Conservation (phyloP, 2,888 invertebrate species). For the Parascotia fuliginaria region DNA sequence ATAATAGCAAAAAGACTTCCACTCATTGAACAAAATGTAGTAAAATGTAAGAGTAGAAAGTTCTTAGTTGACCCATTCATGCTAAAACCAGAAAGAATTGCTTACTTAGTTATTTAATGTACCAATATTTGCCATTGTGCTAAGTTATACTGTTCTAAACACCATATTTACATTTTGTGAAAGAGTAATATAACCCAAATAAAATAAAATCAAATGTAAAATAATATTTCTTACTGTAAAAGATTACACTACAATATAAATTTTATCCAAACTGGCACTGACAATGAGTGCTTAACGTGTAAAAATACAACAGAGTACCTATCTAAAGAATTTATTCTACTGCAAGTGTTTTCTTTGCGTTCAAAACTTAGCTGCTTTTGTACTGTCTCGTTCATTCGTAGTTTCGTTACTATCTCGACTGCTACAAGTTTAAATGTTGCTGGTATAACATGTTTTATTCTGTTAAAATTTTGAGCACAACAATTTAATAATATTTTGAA, state of each 20-base stretch:
- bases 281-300: conserved; percentile 17
- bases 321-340: conserved; percentile 28
- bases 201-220: background rate
- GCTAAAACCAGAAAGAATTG: too few species aligned
- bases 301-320: conserved; percentile 27
- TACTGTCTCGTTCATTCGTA: conserved; percentile 29
- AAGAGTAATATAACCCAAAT: too few species aligned
- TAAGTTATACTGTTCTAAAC: too few species aligned
- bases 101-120: too few species aligned
- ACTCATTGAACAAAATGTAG: too few species aligned
- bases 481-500: too few species aligned
- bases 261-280: conserved; percentile 13
- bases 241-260: conserved; percentile 17
- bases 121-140: too few species aligned
- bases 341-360: conserved; percentile 39
- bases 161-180: too few species aligned
- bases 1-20: too few species aligned
- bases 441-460: background rate
- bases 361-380: conserved; percentile 37
- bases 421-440: conserved; percentile 3
- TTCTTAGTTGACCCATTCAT: too few species aligned
- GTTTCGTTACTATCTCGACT: conserved; percentile 27
- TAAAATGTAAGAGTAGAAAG: too few species aligned
- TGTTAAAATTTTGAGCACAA: background rate
- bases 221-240: background rate